Conservation (phyloP, 1,140 invertebrate species). For the Leptinotarsa texana region DNA sequence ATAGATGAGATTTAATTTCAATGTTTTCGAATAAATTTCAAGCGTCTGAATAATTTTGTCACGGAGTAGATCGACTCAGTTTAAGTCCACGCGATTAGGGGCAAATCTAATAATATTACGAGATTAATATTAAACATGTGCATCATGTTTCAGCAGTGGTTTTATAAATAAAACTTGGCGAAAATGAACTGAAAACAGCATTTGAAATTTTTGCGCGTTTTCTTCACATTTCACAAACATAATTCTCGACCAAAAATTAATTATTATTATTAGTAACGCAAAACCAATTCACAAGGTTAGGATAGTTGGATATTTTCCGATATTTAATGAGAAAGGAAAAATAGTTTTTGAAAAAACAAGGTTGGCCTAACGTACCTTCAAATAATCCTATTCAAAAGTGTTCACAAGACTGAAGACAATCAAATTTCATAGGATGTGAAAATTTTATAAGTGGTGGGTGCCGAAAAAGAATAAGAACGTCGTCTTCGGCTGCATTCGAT, state of each 20-base stretch:
- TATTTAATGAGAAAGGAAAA: not conserved
- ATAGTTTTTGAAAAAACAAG: not conserved
- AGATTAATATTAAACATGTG: constrained; percentile 9
- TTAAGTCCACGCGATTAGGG: not conserved
- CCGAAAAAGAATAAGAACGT: constrained; percentile 16
- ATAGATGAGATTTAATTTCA: too few species aligned
- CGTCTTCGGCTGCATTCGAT: constrained; percentile 6
- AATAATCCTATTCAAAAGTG: constrained; percentile 4
- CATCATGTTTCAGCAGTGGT: constrained; percentile 2
- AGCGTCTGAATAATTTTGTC: too few species aligned
- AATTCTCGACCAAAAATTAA: not conserved
- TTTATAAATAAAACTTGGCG: constrained; percentile 6
- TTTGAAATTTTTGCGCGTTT: not conserved
- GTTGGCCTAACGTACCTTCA: not conserved
- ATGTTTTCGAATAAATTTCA: too few species aligned
- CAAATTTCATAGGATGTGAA: constrained; percentile 14
- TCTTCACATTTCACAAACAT: not conserved
- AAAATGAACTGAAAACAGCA: not conserved
- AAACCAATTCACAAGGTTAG: not conserved
- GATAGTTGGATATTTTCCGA: not conserved
- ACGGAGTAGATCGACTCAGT: too few species aligned
- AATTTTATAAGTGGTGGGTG: constrained; percentile 19
- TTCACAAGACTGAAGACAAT: constrained; percentile 19
- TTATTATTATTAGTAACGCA: not conserved
- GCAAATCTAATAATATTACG: constrained; percentile 13